These are phyloP conservation scores for Agrochola litura DNA, from an alignment of 2,888 invertebrate genomes.

Conservation along the genomic window DNA sequence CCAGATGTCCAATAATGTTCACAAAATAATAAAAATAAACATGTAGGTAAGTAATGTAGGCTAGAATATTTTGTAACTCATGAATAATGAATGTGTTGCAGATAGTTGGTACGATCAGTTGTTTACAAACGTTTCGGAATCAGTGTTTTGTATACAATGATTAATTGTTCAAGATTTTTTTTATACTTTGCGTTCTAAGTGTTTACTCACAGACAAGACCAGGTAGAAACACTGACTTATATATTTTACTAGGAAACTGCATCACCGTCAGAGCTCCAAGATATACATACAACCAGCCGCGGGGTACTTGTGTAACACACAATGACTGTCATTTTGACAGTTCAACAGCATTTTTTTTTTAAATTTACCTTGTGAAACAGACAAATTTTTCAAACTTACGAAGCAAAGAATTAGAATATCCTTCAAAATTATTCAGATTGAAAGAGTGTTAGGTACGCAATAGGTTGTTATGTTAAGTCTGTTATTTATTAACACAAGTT, in stretches of 20 bases:
- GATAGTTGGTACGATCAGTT: neutral
- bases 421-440: no score
- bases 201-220: neutral
- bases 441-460: no score
- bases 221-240: neutral
- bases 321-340: no score
- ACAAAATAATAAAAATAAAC: neutral
- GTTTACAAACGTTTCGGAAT: neutral
- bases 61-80: neutral
- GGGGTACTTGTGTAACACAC: no score
- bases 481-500: no score
- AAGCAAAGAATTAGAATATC: no score
- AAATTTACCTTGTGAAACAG: no score
- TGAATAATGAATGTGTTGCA: constrained; percentile 15
- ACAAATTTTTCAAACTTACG: no score
- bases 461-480: no score
- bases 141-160: neutral
- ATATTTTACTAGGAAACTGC: neutral
- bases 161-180: neutral
- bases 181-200: neutral
- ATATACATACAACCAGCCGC: no score
- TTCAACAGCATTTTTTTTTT: no score
- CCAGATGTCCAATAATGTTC: neutral
- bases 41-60: neutral
- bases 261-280: neutral